Base-by-base conservation (phyloP, 2,113 vertebrate species). In the Sarotherodon lohbergeri region DNA sequence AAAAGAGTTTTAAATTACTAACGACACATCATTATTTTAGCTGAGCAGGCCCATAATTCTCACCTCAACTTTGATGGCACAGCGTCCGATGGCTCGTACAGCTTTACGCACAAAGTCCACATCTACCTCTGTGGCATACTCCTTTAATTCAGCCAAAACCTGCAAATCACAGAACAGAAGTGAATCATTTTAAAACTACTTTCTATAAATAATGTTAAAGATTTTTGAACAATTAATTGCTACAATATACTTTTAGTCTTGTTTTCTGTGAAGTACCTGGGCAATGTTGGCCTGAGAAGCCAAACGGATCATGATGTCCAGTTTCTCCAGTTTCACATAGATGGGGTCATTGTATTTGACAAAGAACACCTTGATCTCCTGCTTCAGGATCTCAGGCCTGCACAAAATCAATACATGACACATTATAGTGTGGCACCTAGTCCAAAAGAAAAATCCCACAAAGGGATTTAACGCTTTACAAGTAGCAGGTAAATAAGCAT, bases 281-380 rank as follows among this genome's bases (percentile, higher is more conserved):
- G 99, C 98, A 22, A 99, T 99, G 96, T 99, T 99, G 88, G 99
- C 98, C 91, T 99, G 99, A 50, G 99, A 99, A 41, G 99, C 99
- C 88, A 99, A 93, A 55, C 99, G 98, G 87, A 99, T 99, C 99
- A 99, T 99, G 95, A 99, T 99, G 96, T 99, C 99, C 94, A 99
- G 90, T 91, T 99, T 99, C 96, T 99, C 99, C 94, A 99, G 96
- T 88, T 99, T 99, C 91, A 99, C 99, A 9, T 99, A 99, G 95
- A 99, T 99, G 9, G 99, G 99, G 92, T 99, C 99, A 0, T 99
- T 99, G 95, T 99, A 99, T 90, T 99, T 99, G 84, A 99, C 99
- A 73, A 99, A 99, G 96, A 99, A 99, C 73, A 99, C 99, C 93
- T 99, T 99, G 83, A 99, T 99, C 93, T 99, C 99, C 87, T 99